Evolutionary conservation across 1,140 invertebrate species (phyloP), one percentile per base, ranked within the genome.

Genomic region (Lasioglossum baleicum): DNA sequence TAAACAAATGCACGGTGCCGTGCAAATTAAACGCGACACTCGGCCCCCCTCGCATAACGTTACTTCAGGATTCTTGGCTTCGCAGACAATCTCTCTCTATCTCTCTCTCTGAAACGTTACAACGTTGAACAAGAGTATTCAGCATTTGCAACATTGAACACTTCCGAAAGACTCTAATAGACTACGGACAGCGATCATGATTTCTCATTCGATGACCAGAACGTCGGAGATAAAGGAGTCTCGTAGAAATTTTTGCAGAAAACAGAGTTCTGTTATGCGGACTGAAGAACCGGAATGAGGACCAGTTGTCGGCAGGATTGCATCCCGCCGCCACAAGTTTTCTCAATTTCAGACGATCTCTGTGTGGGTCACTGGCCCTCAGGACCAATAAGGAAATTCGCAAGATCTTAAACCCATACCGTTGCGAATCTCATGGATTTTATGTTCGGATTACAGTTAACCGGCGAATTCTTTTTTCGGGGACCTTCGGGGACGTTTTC

Each of bases 331-430:
- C n/a, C 13, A 3, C 8, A 8, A 17, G 20, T 65, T 65, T 35
- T 5, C 11, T n/a, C 22, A 10, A 56, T 56, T 56, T 20, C 35
- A 61, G 48, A 10, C 0, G 26, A 15, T 4, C 48, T 13, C 31
- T 40, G 2, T 22, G 17, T 66, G 26, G 20, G 26, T 51, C 26
- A 74, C 60, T 15, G 35, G 61, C n/a, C 35, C 44, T 4, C 15
- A n/a, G n/a, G 44, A 20, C 68, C 22, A 86, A 86, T 86, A 85
- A 82, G 84, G 84, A 86, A 86, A 86, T 69, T 82, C 75, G 22
- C 40, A 48, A 56, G n/a, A 61, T 71, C 42, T 60, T n/a, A 31
- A 60, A 20, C 58, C 26, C 42, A 61, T 53, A 7, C 11, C n/a
- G 15, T 72, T 22, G 44, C 42, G 31, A 13, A 76, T 71, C 31